Conservation (phyloP, 2,888 invertebrate species). For the Tigriopus californicus region DNA sequence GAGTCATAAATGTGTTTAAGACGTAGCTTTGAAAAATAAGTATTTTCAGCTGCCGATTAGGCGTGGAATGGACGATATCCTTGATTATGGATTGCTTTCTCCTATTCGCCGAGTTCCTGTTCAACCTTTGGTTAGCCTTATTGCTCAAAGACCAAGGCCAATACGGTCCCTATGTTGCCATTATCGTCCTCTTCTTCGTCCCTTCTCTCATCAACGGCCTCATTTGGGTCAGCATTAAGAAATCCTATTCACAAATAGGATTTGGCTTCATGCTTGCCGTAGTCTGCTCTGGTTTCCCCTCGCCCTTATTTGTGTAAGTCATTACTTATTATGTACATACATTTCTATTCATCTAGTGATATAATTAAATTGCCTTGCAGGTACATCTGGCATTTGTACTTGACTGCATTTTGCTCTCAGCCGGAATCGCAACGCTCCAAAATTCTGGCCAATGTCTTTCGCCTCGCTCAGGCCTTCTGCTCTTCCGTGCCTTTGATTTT, state of each 20-base stretch:
- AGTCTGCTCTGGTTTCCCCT: not conserved
- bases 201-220: constrained; percentile 2
- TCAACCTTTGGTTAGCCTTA: constrained; percentile 8
- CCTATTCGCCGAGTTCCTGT: not conserved
- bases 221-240: constrained; percentile 8
- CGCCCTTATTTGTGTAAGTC: constrained; percentile 11
- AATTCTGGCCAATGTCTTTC: constrained; percentile 1
- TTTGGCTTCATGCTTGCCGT: not conserved
- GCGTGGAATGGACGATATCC: constrained; percentile 8
- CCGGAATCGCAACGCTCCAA: not conserved
- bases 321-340: no score
- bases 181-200: not conserved
- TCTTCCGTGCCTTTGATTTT: constrained; percentile 5
- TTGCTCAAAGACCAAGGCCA: not conserved
- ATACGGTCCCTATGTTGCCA: not conserved
- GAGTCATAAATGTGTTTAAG: no score
- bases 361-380: not conserved
- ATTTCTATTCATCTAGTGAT: not conserved
- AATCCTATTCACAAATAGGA: not conserved
- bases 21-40: no score
- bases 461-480: not conserved
- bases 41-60: not conserved
- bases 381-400: constrained; percentile 5
- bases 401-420: not conserved
- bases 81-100: not conserved